These are phyloP conservation scores for Varecia variegata DNA, from an alignment of 2,797 vertebrate genomes.

Conservation along the genomic window DNA sequence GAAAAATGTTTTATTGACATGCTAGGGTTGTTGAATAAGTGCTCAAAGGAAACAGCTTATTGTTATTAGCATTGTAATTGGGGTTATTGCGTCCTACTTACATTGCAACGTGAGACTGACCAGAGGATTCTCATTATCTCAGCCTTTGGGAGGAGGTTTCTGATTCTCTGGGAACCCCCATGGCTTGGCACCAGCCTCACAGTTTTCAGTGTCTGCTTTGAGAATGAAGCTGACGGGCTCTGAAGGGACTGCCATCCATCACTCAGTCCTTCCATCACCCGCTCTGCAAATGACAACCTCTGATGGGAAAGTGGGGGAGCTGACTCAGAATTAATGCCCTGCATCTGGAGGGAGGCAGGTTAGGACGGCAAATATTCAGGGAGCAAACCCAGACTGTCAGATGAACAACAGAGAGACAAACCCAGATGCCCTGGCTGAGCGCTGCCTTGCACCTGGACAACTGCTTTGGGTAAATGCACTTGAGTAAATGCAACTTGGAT, in stretches of 20 bases:
- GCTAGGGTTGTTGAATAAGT: neutral
- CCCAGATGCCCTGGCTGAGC: neutral
- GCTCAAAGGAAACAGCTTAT: neutral
- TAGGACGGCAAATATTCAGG: conserved; percentile 42
- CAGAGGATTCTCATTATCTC: neutral
- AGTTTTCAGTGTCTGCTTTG: conserved; percentile 51
- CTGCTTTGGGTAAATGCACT: neutral
- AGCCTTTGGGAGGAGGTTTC: neutral
- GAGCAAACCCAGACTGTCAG: conserved; percentile 31
- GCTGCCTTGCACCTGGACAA: neutral
- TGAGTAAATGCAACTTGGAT: neutral
- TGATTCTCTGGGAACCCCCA: neutral
- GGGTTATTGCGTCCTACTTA: neutral
- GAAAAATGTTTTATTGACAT: neutral
- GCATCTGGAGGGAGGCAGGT: conserved; percentile 36
- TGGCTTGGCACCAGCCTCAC: neutral
- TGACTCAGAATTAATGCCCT: conserved; percentile 37
- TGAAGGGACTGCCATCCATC: conserved; percentile 39
- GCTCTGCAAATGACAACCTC: conserved; percentile 40
- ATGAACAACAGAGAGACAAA: conserved; percentile 9
- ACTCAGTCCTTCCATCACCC: neutral
- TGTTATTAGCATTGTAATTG: neutral
- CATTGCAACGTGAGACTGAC: neutral
- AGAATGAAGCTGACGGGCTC: conserved; percentile 20
- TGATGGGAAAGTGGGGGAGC: neutral